A percentile compares a stretch with the other conserved stretches of the same genome.
phyloP scores from a whole-genome alignment of 2,888 invertebrate genomes.

The Phaonia tiefii region DNA sequence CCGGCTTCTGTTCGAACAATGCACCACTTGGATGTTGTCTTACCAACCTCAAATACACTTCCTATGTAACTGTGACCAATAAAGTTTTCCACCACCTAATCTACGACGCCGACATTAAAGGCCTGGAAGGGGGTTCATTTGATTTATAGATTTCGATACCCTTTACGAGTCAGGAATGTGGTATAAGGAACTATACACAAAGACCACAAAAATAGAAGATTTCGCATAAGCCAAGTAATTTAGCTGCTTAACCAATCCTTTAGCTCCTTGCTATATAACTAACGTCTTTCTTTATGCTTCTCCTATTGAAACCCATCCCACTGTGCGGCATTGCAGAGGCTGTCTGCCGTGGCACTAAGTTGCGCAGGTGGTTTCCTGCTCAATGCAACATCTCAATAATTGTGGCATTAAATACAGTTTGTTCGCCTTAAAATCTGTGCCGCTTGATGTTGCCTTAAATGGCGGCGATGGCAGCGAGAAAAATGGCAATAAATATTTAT shows the following conservation, averaged over 20 bases:
- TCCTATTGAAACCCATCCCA: too few relatives aligned
- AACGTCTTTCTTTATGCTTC: too few relatives aligned
- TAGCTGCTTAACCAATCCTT: too few relatives aligned
- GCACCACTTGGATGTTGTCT: slow-evolving; percentile 90
- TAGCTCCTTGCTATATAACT: too few relatives aligned
- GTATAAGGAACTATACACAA: too few relatives aligned
- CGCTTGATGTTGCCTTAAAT: slow-evolving; percentile 76
- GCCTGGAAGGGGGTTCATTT: too few relatives aligned
- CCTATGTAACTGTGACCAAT: slow-evolving; percentile 94
- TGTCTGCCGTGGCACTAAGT: slow-evolving; percentile 70
- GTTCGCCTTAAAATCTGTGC: slow-evolving; percentile 71
- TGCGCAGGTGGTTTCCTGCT: slow-evolving; percentile 74
- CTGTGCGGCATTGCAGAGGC: neutral
- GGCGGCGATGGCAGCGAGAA: slow-evolving; percentile 55
- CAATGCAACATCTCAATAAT: neutral
- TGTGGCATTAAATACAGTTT: slow-evolving; percentile 37
- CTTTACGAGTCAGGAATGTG: too few relatives aligned
- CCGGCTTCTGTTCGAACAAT: slow-evolving; percentile 81
- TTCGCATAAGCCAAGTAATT: too few relatives aligned
- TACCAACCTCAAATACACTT: slow-evolving; percentile 92
- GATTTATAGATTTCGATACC: too few relatives aligned
- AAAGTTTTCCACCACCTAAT: slow-evolving; percentile 92
- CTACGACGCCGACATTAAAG: too few relatives aligned
- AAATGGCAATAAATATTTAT: slow-evolving; percentile 29
- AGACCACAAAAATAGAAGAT: too few relatives aligned